These are phyloP conservation scores for Diorhabda carinulata DNA, from an alignment of 1,140 invertebrate genomes.

Conservation along the genomic window DNA sequence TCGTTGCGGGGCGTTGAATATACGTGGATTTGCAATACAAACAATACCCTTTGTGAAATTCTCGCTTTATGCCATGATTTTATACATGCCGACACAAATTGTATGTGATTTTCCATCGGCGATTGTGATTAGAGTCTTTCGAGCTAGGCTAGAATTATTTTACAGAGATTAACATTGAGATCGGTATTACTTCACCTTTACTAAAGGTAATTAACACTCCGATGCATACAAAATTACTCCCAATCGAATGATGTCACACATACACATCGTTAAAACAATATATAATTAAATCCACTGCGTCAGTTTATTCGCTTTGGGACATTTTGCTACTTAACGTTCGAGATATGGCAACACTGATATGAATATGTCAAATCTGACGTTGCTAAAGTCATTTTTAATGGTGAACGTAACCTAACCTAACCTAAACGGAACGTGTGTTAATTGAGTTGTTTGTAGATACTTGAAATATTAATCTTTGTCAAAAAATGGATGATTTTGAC, in stretches of 20 bases:
- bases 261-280: neutral
- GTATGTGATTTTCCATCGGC: constrained; percentile 1
- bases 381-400: no score
- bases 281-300: no score
- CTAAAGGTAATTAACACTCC: neutral
- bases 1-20: neutral
- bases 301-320: no score
- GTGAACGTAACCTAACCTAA: no score
- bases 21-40: neutral
- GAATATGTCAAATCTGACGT: no score
- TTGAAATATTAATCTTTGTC: no score
- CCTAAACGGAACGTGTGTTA: no score
- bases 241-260: neutral
- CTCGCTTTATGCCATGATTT: neutral
- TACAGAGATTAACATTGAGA: constrained; percentile 1
- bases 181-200: neutral
- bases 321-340: no score
- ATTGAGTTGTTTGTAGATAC: no score
- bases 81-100: constrained; percentile 2
- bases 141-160: neutral
- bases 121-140: constrained; percentile 2
- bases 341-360: no score
- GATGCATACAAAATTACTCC: neutral
- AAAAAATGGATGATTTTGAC: no score
- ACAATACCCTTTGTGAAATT: neutral